A percentile compares a stretch with the other conserved stretches of the same genome.
These are phyloP conservation scores for Cyprinus carpio DNA, from an alignment of 2,113 vertebrate species.

Conservation along the genomic window DNA sequence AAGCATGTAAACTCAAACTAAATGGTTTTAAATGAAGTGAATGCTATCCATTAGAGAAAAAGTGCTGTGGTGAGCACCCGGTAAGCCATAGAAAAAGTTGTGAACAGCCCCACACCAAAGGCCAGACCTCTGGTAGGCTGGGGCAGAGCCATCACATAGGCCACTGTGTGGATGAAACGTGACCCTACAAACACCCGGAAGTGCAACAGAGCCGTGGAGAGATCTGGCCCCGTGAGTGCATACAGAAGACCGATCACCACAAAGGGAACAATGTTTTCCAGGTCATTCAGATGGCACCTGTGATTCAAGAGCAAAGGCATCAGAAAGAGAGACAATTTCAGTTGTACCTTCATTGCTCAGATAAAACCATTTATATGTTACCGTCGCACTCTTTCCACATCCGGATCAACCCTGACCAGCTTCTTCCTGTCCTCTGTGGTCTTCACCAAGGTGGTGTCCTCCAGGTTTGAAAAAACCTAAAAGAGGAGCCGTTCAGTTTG, in stretches of 20 bases:
- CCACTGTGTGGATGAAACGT: slow-evolving; percentile 75
- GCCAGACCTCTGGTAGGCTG: slow-evolving; percentile 77
- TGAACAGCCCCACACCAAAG: slow-evolving; percentile 67
- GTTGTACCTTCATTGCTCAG: neutral
- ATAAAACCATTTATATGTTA: slow-evolving; percentile 55
- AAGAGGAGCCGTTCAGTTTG: neutral
- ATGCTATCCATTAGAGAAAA: slow-evolving; percentile 63
- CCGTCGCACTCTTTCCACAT: slow-evolving; percentile 83
- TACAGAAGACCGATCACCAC: slow-evolving; percentile 81
- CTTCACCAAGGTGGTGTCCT: slow-evolving; percentile 72
- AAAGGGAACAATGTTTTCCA: slow-evolving; percentile 84
- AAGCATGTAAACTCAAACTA: neutral
- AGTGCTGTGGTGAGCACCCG: slow-evolving; percentile 65
- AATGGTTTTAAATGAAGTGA: neutral
- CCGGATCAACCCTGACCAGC: slow-evolving; percentile 73
- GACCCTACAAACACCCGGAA: slow-evolving; percentile 78
- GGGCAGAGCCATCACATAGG: slow-evolving; percentile 77
- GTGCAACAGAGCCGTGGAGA: slow-evolving; percentile 76
- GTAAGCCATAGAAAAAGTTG: slow-evolving; percentile 81
- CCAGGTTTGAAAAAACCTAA: slow-evolving; percentile 80
- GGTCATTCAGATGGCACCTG: slow-evolving; percentile 83
- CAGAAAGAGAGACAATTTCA: neutral
- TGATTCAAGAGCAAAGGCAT: neutral
- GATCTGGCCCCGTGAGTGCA: slow-evolving; percentile 72
- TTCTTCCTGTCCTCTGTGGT: slow-evolving; percentile 73